Conservation (phyloP, 1,140 invertebrate species). For the Frieseomelitta varia region DNA sequence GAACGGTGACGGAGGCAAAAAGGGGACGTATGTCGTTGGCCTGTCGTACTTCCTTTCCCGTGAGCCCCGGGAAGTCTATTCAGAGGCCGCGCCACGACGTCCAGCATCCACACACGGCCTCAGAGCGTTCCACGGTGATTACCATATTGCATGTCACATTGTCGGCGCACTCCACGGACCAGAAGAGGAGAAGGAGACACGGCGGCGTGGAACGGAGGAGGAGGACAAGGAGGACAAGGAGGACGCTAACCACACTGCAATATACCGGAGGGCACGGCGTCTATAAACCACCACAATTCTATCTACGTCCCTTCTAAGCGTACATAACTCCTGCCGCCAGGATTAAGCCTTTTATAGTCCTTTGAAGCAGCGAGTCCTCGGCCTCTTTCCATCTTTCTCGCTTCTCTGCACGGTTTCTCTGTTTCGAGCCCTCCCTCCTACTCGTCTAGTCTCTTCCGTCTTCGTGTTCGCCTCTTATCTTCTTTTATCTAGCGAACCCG, state of each 20-base stretch:
- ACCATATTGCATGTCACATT: constrained; percentile 72
- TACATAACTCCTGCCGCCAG: constrained; percentile 66
- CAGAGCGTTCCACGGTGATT: constrained; percentile 69
- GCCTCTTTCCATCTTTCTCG: constrained; percentile 6
- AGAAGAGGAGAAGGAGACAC: constrained; percentile 28
- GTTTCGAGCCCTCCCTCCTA: constrained; percentile 17
- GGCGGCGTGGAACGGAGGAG: constrained; percentile 26
- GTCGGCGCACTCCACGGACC: constrained; percentile 65
- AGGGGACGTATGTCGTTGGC: constrained; percentile 59
- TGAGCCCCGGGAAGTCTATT: constrained; percentile 66
- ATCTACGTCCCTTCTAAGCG: constrained; percentile 64
- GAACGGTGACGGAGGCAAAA: constrained; percentile 1
- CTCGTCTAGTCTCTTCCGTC: background rate
- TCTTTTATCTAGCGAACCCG: background rate
- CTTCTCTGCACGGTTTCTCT: constrained; percentile 15
- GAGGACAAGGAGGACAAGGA: constrained; percentile 53
- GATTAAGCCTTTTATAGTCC: constrained; percentile 72
- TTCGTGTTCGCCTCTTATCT: background rate
- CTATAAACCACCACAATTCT: constrained; percentile 75
- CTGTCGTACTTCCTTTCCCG: constrained; percentile 67
- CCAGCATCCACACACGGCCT: constrained; percentile 64
- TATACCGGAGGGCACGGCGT: constrained; percentile 67
- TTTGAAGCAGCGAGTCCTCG: constrained; percentile 51
- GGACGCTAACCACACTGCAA: constrained; percentile 67
- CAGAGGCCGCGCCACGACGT: constrained; percentile 65